Evolutionary conservation across 1,140 invertebrate genomes (phyloP).

Genomic region (Cyclina sinensis): DNA sequence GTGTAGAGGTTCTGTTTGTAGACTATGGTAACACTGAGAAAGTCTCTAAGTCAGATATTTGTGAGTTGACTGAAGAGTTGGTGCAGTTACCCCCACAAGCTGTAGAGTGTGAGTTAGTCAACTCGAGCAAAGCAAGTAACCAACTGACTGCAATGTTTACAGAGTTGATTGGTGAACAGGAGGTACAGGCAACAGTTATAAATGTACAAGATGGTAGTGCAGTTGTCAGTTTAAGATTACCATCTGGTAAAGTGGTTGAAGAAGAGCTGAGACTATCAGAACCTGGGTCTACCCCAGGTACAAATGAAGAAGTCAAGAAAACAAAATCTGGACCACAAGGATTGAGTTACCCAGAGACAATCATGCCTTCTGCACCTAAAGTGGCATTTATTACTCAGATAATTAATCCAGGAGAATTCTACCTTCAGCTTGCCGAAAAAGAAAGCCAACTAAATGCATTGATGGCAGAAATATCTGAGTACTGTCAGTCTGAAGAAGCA

Average conservation of each 20-base stretch:
- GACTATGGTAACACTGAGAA: constrained; percentile 88
- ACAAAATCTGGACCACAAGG: neutral
- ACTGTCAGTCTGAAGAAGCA: neutral
- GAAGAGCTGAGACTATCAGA: constrained; percentile 45
- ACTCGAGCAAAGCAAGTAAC: constrained; percentile 41
- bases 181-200: constrained; percentile 11
- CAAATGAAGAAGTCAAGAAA: neutral
- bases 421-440: constrained; percentile 76
- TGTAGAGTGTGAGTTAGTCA: constrained; percentile 47
- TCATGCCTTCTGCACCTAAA: neutral
- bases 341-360: neutral
- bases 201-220: constrained; percentile 22
- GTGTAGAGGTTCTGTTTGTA: constrained; percentile 86
- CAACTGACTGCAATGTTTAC: constrained; percentile 33
- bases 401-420: constrained; percentile 75
- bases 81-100: constrained; percentile 60
- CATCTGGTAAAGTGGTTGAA: constrained; percentile 21
- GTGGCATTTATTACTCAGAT: constrained; percentile 73
- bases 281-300: neutral
- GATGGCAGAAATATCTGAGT: constrained; percentile 81
- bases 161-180: constrained; percentile 44
- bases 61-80: constrained; percentile 31
- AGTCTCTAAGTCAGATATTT: constrained; percentile 51
- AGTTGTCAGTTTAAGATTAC: constrained; percentile 27
- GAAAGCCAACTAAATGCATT: constrained; percentile 84